Base-by-base conservation (phyloP, 2,797 vertebrate species). In the Graptemys geographica region DNA sequence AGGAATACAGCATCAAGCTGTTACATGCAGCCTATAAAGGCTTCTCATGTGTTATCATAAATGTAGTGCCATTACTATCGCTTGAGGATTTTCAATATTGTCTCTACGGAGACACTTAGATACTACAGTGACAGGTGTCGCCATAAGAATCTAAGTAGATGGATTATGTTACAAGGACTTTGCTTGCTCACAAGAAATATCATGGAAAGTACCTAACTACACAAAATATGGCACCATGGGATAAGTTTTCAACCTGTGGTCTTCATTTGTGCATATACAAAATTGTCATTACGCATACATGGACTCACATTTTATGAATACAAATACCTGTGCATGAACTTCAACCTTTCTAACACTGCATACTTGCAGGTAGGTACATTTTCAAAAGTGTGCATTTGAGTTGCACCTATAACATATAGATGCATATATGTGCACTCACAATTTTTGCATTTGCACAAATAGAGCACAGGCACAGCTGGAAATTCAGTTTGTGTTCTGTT, bases 1-100 rank as follows among this genome's bases (percentile, higher is more conserved):
- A 93, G 72, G 79, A 94, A 79, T 37, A 76, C 5, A 85, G 13
- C 27, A 76, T 13, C 72, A 76, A 27, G 44, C 41, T 28, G 11
- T 76, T 76, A 76, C 8, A 37, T 72, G 37, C 65, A 11, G n/a
- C 65, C n/a, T 59, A 7, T 31, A 31, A 59, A 31, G 56, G 56
- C 79, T 89, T 53, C 93, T 95, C 79, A 84, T 27, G 44, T 84
- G 65, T 82, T 95, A 79, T 90, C 85, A 86, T 41, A 86, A 37
- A 88, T 83, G 33, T 92, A 93, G 94, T 93, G 8, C 69, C 90
- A 93, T 44, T 51, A 92, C 47, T 92, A 31, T 55, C 74, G 91
- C 95, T 89, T 86, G 41, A 93, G 92, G 88, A 52, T 74, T 93
- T 53, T 81, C 87, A 55, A 6, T 59, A 16, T 94, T 49, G 65